These are phyloP conservation scores for Poicephalus meyeri DNA, from an alignment of 2,113 vertebrate genomes.

Conservation along the genomic window DNA sequence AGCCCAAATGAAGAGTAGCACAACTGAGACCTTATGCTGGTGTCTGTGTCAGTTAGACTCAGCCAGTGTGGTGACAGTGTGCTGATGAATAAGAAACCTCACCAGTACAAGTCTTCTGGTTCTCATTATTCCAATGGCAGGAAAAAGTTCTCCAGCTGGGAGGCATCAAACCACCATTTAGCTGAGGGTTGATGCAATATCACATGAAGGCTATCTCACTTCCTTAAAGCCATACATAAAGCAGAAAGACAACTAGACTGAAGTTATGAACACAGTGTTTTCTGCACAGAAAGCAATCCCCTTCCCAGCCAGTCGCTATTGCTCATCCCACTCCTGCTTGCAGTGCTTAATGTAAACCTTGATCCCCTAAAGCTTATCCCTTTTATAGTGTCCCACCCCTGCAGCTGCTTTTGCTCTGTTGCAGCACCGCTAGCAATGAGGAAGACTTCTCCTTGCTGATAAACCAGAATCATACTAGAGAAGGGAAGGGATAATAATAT, in stretches of 20 bases:
- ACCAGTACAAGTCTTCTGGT: background rate
- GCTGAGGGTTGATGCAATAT: background rate
- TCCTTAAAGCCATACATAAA: background rate
- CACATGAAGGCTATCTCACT: background rate
- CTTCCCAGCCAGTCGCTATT: background rate
- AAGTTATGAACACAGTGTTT: background rate
- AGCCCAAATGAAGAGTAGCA: background rate
- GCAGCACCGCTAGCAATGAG: background rate
- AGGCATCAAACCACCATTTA: accelerated
- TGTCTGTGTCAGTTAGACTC: background rate
- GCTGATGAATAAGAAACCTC: background rate
- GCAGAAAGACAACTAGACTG: background rate
- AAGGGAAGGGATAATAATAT: background rate
- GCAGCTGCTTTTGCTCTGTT: background rate
- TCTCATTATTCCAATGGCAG: background rate
- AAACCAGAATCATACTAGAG: background rate
- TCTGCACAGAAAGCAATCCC: background rate
- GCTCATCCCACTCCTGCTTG: background rate
- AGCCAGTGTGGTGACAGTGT: background rate
- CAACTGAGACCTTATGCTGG: background rate
- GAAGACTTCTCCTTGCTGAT: background rate
- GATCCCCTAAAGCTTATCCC: background rate
- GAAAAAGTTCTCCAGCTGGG: background rate
- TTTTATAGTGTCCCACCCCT: background rate
- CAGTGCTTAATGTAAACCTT: background rate